Conservation (phyloP, 1,140 invertebrate genomes). For the Agrilus planipennis region DNA sequence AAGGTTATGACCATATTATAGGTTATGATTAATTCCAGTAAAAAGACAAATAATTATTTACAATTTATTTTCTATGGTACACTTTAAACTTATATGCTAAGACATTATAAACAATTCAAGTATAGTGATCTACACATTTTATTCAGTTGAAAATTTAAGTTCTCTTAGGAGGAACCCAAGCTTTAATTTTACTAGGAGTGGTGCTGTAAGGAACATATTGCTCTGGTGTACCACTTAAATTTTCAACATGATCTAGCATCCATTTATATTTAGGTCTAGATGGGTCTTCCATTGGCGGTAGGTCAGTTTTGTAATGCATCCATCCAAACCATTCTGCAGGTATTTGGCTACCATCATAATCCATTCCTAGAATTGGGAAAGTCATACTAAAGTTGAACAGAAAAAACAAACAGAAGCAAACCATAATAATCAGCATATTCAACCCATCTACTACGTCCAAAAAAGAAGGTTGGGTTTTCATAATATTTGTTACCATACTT, state of each 20-base stretch:
- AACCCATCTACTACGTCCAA: constrained; percentile 89
- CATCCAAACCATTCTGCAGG: constrained; percentile 85
- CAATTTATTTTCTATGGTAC: too few species aligned
- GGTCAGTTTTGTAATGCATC: constrained; percentile 75
- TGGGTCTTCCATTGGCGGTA: constrained; percentile 59
- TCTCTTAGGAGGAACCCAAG: constrained; percentile 56
- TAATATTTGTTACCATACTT: constrained; percentile 95
- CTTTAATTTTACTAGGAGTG: constrained; percentile 67
- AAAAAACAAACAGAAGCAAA: constrained; percentile 25
- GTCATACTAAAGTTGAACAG: constrained; percentile 2
- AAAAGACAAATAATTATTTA: too few species aligned
- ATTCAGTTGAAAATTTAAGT: background rate
- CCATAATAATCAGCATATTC: constrained; percentile 64
- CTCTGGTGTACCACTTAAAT: constrained; percentile 64
- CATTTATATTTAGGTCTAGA: constrained; percentile 68
- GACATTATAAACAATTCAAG: too few species aligned
- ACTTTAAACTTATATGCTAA: too few species aligned
- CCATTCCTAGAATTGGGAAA: constrained; percentile 38
- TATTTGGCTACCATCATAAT: constrained; percentile 92
- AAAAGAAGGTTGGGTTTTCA: constrained; percentile 83
- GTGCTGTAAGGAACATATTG: constrained; percentile 87
- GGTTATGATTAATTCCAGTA: too few species aligned
- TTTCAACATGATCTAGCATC: constrained; percentile 74
- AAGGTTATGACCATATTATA: too few species aligned
- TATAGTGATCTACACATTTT: too few species aligned